Percentiles rank a stretch among this genome's conserved stretches.
Conservation (phyloP, 2,888 invertebrate genomes). For the Cerceris ruficornis region DNA sequence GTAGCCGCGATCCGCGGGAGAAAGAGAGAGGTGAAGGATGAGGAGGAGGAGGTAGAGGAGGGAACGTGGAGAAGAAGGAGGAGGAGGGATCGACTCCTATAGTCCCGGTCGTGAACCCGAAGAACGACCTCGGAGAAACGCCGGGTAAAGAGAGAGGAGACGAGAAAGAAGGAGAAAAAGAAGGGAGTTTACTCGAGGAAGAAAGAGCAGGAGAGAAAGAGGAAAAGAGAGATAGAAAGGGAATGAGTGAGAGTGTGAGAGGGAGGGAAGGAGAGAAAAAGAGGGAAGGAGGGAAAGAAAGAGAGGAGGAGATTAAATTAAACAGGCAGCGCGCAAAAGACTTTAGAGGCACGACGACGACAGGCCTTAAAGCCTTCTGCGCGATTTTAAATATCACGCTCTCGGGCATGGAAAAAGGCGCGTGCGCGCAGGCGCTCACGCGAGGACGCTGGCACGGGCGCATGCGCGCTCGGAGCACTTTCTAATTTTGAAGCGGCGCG, state of each 20-base stretch:
- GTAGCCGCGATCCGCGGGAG: constrained; percentile 41
- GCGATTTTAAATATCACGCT: constrained; percentile 52
- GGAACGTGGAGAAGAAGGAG: too few relatives aligned
- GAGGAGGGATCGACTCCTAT: constrained; percentile 51
- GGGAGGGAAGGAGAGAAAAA: constrained; percentile 18
- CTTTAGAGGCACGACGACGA: constrained; percentile 31
- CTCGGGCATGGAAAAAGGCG: constrained; percentile 24
- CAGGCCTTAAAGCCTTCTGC: constrained; percentile 24
- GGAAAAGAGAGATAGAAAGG: constrained; percentile 21
- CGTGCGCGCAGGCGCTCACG: constrained; percentile 35
- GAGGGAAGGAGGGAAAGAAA: constrained; percentile 13
- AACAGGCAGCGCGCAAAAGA: constrained; percentile 58
- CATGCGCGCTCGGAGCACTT: constrained; percentile 47
- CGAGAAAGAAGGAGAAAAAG: constrained; percentile 23
- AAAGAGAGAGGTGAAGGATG: constrained; percentile 64
- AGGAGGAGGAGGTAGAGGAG: background rate
- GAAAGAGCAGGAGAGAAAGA: constrained; percentile 15
- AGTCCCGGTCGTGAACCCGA: constrained; percentile 77
- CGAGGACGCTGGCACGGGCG: constrained; percentile 7
- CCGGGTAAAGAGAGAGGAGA: constrained; percentile 50
- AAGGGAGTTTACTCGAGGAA: constrained; percentile 6
- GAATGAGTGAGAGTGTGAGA: constrained; percentile 32
- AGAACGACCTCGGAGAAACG: constrained; percentile 71
- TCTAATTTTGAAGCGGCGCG: constrained; percentile 61
- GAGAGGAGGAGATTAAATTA: constrained; percentile 66